Conservation (phyloP, 2,113 vertebrate genomes). For the Xenopus borealis region DNA sequence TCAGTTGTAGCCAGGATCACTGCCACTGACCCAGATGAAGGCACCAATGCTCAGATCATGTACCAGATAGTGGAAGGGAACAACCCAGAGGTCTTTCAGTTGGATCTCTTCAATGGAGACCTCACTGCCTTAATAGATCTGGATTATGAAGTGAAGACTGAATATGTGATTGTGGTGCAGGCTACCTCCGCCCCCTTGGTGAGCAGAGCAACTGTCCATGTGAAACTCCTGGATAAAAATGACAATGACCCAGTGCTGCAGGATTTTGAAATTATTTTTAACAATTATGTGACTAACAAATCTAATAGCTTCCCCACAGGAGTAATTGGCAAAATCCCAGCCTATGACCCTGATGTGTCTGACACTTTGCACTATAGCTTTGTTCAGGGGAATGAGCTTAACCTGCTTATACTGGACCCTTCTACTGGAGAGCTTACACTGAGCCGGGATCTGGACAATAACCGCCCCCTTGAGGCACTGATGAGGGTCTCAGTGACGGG, state of each 20-base stretch:
- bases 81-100: conserved; percentile 86
- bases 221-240: conserved; percentile 85
- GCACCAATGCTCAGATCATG: conserved; percentile 94
- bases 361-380: conserved; percentile 88
- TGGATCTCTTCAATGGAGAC: conserved; percentile 90
- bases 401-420: conserved; percentile 80
- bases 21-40: conserved; percentile 86
- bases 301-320: conserved; percentile 93
- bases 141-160: conserved; percentile 84
- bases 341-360: conserved; percentile 87
- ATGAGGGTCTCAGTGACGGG: conserved; percentile 91
- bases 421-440: conserved; percentile 86
- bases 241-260: conserved; percentile 84
- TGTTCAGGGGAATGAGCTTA: conserved; percentile 88
- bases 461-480: conserved; percentile 86
- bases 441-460: conserved; percentile 87
- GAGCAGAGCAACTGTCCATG: conserved; percentile 85
- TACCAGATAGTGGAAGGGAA: conserved; percentile 97
- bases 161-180: conserved; percentile 91
- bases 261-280: conserved; percentile 96
- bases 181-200: conserved; percentile 93
- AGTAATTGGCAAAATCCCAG: conserved; percentile 89
- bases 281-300: conserved; percentile 94
- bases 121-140: conserved; percentile 83
- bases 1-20: conserved; percentile 84